Evolutionary conservation across 2,113 vertebrate genomes (phyloP), one percentile per base, ranked within the genome.

Genomic region (Antechinus stuartii): DNA sequence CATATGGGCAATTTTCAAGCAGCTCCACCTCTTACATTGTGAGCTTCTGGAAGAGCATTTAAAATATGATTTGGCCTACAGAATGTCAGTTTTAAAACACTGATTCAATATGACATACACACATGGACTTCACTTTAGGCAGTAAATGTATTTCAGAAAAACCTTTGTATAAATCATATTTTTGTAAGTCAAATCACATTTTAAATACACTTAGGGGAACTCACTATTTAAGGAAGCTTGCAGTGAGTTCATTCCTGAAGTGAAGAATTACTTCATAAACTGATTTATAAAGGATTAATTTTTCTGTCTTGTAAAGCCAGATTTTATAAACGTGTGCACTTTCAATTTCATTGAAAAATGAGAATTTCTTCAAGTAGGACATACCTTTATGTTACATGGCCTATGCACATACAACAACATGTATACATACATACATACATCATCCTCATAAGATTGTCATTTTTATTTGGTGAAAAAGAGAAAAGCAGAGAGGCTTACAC

Each of bases 151-250:
- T 84, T 84, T 84, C n/a, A 84, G n/a, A 42, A 84, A 84, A 84
- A 84, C n/a, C n/a, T 84, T 84, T 84, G 68, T 84, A 84, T 84
- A 84, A 84, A 84, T 84, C 68, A 84, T 19, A 84, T 84, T 84
- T 84, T 84, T 84, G 68, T n/a, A 84, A 84, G 68, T 84, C 68
- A 84, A 84, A 84, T 84, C 68, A 84, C 68, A 84, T 84, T 84
- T 84, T 84, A 42, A 84, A 84, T 84, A 84, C 35, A 84, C 68
- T 84, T 84, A 84, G n/a, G 68, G 35, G 16, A 84, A 42, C 68
- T 84, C 68, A 84, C n/a, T 23, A 84, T 42, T 84, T 84, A 84
- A 84, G 6, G 68, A 84, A 84, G 42, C 35, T 19, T 84, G n/a
- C 42, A 42, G 68, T 84, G n/a, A 84, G 42, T 84, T 19, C n/a